These are phyloP conservation scores for Meloidogyne floridensis DNA, from an alignment of 1,140 invertebrate species.

Conservation along the genomic window DNA sequence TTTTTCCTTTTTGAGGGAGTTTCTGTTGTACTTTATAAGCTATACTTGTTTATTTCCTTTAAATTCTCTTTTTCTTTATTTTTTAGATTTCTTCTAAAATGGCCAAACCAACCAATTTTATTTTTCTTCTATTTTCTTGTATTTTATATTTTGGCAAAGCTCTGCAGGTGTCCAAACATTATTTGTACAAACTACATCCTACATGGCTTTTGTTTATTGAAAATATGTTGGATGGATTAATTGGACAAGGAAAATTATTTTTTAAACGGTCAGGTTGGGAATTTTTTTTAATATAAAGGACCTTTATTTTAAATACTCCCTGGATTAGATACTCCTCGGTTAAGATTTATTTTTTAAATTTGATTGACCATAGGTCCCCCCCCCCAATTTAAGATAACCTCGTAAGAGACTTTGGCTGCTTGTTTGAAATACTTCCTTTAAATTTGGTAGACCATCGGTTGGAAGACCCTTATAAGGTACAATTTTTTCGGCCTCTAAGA, in stretches of 20 bases:
- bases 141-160: background rate
- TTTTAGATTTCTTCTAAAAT: background rate
- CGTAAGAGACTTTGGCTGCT: too few species aligned
- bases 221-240: background rate
- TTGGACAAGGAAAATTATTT: background rate
- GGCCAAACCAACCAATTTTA: background rate
- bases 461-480: too few species aligned
- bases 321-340: too few species aligned
- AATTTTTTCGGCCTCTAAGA: too few species aligned
- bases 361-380: too few species aligned
- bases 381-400: too few species aligned
- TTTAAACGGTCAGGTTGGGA: background rate
- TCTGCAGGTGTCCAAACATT: conserved; percentile 3
- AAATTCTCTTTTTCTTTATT: background rate
- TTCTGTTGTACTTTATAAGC: too few species aligned
- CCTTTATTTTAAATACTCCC: too few species aligned
- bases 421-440: too few species aligned
- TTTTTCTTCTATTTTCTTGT: background rate
- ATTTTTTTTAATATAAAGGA: background rate
- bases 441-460: too few species aligned
- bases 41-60: too few species aligned
- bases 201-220: background rate
- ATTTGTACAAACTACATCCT: background rate
- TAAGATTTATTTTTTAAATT: too few species aligned
- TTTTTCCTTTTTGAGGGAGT: background rate